A percentile compares a stretch with the other conserved stretches of the same genome.
Evolutionary conservation across 2,888 invertebrate genomes (phyloP).

Genomic region (Oscheius myriophilus): DNA sequence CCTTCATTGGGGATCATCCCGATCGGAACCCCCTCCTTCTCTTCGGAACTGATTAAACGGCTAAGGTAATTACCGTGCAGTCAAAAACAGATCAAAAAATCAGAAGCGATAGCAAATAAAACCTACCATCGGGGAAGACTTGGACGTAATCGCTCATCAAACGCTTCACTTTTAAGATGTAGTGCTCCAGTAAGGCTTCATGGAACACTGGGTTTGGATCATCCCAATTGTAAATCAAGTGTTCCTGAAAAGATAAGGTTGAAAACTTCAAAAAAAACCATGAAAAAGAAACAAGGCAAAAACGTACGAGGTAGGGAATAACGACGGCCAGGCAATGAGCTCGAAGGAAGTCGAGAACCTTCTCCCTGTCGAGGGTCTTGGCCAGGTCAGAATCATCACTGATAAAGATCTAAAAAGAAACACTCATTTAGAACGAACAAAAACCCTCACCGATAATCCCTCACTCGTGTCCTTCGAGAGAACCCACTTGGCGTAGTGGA

Average conservation of each 20-base stretch:
- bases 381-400: conserved; percentile 83
- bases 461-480: conserved; percentile 76
- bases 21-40: too few species aligned
- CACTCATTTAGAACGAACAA: background rate
- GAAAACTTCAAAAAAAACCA: background rate
- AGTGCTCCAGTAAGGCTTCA: conserved; percentile 88
- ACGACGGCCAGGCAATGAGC: conserved; percentile 82
- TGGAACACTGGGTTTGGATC: conserved; percentile 87
- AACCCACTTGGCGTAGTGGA: conserved; percentile 94
- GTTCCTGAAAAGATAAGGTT: conserved; percentile 77
- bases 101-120: too few species aligned
- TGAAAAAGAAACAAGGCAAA: background rate
- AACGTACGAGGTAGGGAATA: conserved; percentile 84
- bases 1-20: too few species aligned
- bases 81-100: too few species aligned
- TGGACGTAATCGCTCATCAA: conserved; percentile 72
- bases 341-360: conserved; percentile 87
- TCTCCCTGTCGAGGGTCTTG: conserved; percentile 86
- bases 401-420: conserved; percentile 79
- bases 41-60: too few species aligned
- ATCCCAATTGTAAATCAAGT: conserved; percentile 88
- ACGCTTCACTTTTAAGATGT: conserved; percentile 79
- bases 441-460: conserved; percentile 7
- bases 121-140: conserved; percentile 69
- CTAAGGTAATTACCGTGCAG: too few species aligned